phyloP scores from a whole-genome alignment of 2,113 vertebrate species.

The Eolophus roseicapilla region DNA sequence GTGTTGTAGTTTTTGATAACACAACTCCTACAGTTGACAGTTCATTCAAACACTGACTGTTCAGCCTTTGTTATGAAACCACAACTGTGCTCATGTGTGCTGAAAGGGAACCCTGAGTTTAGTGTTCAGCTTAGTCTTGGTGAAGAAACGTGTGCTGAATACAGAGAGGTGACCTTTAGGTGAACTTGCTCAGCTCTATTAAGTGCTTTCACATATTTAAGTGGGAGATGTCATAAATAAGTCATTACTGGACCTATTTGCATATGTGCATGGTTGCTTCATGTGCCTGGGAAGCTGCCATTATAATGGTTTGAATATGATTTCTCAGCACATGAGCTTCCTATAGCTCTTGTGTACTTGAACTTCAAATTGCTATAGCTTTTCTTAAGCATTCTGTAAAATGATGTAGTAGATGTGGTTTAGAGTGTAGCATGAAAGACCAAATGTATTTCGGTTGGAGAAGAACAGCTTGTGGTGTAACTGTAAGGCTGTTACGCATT shows the following conservation, averaged over 20 bases:
- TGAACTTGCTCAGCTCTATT: background rate
- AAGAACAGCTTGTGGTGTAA: background rate
- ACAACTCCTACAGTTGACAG: background rate
- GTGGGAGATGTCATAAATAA: background rate
- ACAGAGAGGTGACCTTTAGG: background rate
- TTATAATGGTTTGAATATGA: background rate
- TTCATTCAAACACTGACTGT: background rate
- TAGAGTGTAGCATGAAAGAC: background rate
- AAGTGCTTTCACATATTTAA: background rate
- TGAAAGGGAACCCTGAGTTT: background rate
- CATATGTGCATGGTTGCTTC: background rate
- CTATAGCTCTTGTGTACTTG: rapidly evolving
- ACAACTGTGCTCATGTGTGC: background rate
- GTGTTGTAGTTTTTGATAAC: background rate
- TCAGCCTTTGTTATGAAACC: background rate
- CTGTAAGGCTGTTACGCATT: background rate
- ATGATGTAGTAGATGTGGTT: background rate
- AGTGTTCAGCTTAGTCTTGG: rapidly evolving
- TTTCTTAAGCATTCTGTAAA: background rate
- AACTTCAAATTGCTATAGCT: background rate
- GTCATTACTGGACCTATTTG: background rate
- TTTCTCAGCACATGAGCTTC: background rate
- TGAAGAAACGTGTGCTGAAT: background rate
- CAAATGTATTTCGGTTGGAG: background rate
- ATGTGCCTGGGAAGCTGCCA: background rate